Percentiles rank a stretch among this genome's conserved stretches.
phyloP scores from a whole-genome alignment of 2,113 vertebrate species.

The Carlito syrichta region DNA sequence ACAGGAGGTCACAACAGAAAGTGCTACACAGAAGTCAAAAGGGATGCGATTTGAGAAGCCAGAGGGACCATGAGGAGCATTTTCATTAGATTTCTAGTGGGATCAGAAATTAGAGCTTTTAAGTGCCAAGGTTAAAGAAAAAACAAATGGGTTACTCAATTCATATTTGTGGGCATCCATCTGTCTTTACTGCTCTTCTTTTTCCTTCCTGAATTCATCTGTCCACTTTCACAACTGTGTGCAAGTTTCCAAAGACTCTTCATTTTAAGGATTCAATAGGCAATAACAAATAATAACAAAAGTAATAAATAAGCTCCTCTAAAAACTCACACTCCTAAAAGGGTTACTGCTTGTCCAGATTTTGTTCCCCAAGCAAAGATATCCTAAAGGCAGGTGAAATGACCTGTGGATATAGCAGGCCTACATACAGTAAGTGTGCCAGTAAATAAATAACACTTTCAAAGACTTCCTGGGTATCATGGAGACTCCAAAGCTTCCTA shows the following conservation, averaged over 20 bases:
- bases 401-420: background rate
- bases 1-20: background rate
- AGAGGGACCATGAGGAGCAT: background rate
- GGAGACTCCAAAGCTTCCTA: constrained; percentile 8
- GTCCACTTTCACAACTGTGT: background rate
- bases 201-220: constrained; percentile 17
- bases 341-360: background rate
- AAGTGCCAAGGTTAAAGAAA: background rate
- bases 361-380: constrained; percentile 26
- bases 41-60: background rate
- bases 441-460: background rate
- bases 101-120: background rate
- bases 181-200: constrained; percentile 44
- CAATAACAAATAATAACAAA: constrained; percentile 42
- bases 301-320: background rate
- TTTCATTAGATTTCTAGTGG: background rate
- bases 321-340: background rate
- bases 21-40: background rate
- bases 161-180: background rate
- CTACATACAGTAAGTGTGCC: background rate
- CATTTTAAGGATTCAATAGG: constrained; percentile 27
- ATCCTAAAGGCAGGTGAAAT: background rate
- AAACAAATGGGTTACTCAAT: background rate
- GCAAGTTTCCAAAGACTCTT: constrained; percentile 22
- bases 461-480: background rate